phyloP scores from a whole-genome alignment of 2,113 vertebrate genomes.

The Solea solea region DNA sequence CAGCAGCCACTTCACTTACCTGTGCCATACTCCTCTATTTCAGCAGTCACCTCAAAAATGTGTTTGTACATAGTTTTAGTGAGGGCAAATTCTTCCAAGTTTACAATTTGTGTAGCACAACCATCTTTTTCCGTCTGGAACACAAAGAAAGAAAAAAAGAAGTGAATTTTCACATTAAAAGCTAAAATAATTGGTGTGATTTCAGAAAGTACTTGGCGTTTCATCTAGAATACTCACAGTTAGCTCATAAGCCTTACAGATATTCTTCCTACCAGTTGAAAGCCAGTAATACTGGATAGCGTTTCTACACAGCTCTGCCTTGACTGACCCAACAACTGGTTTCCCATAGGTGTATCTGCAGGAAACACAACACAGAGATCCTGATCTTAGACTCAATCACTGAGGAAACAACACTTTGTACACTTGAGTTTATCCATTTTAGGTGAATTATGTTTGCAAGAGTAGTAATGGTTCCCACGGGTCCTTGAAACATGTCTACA shows the following conservation, averaged over 20 bases:
- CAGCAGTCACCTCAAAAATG: conserved; percentile 43
- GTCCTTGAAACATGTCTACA: too few species aligned
- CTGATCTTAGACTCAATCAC: not conserved
- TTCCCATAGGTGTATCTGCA: conserved; percentile 82
- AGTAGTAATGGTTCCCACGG: too few species aligned
- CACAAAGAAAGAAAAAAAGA: not conserved
- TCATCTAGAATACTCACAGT: conserved; percentile 55
- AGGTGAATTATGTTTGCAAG: too few species aligned
- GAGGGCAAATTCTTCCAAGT: conserved; percentile 29
- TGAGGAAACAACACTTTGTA: too few species aligned
- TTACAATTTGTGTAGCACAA: conserved; percentile 64
- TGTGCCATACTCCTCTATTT: conserved; percentile 77
- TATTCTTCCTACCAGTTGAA: not conserved
- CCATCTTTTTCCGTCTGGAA: conserved; percentile 75
- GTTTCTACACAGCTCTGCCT: conserved; percentile 53
- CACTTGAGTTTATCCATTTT: too few species aligned
- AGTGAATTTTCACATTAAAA: not conserved
- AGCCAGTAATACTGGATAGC: conserved; percentile 5
- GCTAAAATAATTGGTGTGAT: not conserved
- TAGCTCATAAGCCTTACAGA: conserved; percentile 63
- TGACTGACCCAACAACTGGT: conserved; percentile 74
- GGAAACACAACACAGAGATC: not conserved
- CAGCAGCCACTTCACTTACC: conserved; percentile 50
- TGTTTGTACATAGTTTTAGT: not conserved
- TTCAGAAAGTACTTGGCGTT: not conserved